Evolutionary conservation across 53 echinoderm and acorn worm species (phyloP).

Genomic region (Temnopleurus reevesii): DNA sequence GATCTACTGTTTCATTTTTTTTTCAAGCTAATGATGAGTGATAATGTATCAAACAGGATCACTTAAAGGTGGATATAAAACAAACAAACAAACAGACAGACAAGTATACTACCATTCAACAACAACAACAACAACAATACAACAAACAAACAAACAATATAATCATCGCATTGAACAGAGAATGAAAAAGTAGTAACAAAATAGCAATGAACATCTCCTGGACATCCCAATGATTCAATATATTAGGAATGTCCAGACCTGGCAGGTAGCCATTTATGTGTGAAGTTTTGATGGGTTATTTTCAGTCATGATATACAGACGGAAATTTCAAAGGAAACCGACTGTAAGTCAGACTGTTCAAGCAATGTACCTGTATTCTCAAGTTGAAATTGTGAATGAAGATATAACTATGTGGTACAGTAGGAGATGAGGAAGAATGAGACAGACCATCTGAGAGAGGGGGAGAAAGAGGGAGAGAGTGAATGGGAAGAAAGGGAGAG

Average conservation of each 20-base stretch:
- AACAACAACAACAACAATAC: too few relatives aligned
- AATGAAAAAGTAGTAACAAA: too few relatives aligned
- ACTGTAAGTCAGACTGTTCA: background rate
- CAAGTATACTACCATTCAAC: too few relatives aligned
- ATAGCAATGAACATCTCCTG: too few relatives aligned
- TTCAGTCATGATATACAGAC: background rate
- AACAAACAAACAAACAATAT: too few relatives aligned
- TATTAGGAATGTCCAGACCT: background rate
- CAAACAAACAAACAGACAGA: too few relatives aligned
- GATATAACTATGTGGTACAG: background rate
- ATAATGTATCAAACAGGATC: too few relatives aligned
- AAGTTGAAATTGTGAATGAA: background rate
- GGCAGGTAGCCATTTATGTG: background rate
- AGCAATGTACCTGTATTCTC: background rate
- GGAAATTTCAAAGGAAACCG: conserved; percentile 12
- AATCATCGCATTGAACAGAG: too few relatives aligned
- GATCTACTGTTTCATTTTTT: too few relatives aligned
- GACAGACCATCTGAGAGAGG: background rate
- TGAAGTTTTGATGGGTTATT: background rate
- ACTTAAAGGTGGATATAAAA: too few relatives aligned
- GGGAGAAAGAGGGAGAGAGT: background rate
- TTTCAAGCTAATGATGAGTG: too few relatives aligned
- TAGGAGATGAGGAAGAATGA: background rate
- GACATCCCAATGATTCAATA: too few relatives aligned
- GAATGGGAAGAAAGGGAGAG: background rate